phyloP scores from a whole-genome alignment of 2,888 invertebrate species.

The Galeopsomyia nigrocyanea region DNA sequence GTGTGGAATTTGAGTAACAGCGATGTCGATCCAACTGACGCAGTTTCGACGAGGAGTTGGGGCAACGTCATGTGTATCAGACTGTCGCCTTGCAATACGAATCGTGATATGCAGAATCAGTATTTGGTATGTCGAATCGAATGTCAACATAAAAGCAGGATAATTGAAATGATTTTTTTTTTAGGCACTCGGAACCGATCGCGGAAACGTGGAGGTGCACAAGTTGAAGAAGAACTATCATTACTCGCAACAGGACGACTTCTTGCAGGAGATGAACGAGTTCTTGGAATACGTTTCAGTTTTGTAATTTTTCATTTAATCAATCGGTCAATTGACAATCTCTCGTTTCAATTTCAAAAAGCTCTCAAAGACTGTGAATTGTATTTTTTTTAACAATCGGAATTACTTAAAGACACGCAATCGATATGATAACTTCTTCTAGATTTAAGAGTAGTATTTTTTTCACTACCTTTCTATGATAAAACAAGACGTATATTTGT shows the following conservation, averaged over 20 bases:
- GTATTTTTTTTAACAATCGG: too few species aligned
- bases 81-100: conserved; percentile 65
- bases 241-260: conserved; percentile 63
- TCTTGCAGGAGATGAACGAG: conserved; percentile 67
- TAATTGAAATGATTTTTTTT: conserved; percentile 51
- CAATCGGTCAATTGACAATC: not conserved
- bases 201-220: conserved; percentile 69
- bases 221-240: conserved; percentile 68
- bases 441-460: too few species aligned
- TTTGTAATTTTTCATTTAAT: conserved; percentile 51
- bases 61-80: conserved; percentile 67
- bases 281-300: conserved; percentile 70
- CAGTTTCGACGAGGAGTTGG: conserved; percentile 66
- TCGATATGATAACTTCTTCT: too few species aligned
- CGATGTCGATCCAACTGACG: conserved; percentile 70
- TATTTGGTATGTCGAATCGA: conserved; percentile 67
- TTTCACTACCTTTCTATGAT: too few species aligned
- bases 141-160: conserved; percentile 1
- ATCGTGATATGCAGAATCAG: conserved; percentile 61
- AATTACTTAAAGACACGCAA: too few species aligned
- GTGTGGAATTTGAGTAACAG: conserved; percentile 72
- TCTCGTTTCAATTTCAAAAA: not conserved
- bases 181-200: conserved; percentile 69
- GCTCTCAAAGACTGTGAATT: too few species aligned
- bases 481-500: too few species aligned